Percentiles rank a stretch among this genome's conserved stretches.
phyloP scores from a whole-genome alignment of 2,888 invertebrate genomes.

The Diogma glabrata region DNA sequence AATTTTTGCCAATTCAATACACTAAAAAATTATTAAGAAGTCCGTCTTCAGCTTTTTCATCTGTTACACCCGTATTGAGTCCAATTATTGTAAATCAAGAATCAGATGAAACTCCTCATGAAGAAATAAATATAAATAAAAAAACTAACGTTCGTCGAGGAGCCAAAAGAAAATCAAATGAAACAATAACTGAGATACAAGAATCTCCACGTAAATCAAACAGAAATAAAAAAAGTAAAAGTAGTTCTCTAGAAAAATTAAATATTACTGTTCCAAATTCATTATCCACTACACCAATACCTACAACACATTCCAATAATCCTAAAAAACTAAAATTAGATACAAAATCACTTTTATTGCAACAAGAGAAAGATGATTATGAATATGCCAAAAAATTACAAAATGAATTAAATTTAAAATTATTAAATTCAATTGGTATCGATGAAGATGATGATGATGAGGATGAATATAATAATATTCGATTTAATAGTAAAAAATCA shows the following conservation, averaged over 20 bases:
- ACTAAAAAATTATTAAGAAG: conserved; percentile 5
- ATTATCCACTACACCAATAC: too few species aligned
- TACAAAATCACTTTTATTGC: not conserved
- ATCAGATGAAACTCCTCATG: not conserved
- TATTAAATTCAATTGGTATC: too few species aligned
- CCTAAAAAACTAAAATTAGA: conserved; percentile 1
- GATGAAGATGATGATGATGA: not conserved
- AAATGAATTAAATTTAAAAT: conserved; percentile 12
- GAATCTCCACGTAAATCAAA: not conserved
- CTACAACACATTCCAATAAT: not conserved
- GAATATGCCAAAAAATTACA: conserved; percentile 17
- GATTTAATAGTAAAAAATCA: not conserved
- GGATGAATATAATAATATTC: conserved; percentile 7
- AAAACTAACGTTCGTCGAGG: not conserved
- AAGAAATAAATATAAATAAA: not conserved
- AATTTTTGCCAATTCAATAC: not conserved
- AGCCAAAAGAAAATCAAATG: not conserved
- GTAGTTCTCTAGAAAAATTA: too few species aligned
- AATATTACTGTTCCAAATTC: too few species aligned
- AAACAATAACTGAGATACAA: not conserved
- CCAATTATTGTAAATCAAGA: not conserved
- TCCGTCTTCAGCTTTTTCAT: conserved; percentile 2
- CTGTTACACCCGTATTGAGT: too few species aligned
- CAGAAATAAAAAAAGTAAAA: not conserved
- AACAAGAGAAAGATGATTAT: conserved; percentile 15